Conservation (phyloP, 1,140 invertebrate species). For the Rhynchophorus ferrugineus region DNA sequence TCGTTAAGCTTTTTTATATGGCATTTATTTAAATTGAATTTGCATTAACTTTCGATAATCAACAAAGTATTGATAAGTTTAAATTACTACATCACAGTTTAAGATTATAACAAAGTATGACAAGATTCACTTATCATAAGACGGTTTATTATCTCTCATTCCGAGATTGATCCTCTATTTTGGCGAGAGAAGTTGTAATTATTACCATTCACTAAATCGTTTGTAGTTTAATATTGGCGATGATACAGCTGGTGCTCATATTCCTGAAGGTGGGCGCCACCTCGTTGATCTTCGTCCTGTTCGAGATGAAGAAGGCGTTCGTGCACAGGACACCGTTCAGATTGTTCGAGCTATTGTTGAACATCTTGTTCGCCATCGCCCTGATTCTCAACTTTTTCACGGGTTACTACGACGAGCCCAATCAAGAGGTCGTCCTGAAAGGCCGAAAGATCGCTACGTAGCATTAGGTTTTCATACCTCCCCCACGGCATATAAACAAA, state of each 20-base stretch:
- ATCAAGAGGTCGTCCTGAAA: slow-evolving; percentile 29
- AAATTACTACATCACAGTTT: no score
- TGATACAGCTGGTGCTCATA: slow-evolving; percentile 25
- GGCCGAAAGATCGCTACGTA: slow-evolving; percentile 23
- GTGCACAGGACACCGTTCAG: slow-evolving; percentile 6
- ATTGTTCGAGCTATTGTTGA: slow-evolving; percentile 5
- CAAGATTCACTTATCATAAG: no score
- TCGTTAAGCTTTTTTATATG: no score
- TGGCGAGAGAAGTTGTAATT: no score
- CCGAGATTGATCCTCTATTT: no score
- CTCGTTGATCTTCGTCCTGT: slow-evolving; percentile 27
- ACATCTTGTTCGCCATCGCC: slow-evolving; percentile 24
- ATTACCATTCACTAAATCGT: not conserved
- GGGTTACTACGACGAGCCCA: slow-evolving; percentile 30
- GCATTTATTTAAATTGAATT: no score
- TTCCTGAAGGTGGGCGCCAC: slow-evolving; percentile 23
- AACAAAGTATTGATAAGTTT: no score
- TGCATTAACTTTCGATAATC: no score
- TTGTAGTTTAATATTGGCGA: slow-evolving; percentile 30
- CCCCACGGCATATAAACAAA: not conserved
- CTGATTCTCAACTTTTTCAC: slow-evolving; percentile 27
- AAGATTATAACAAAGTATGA: no score
- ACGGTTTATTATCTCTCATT: no score
- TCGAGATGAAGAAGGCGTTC: slow-evolving; percentile 13
- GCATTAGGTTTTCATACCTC: no score